These are phyloP conservation scores for Aleiodes leptofemur DNA, from an alignment of 2,888 invertebrate species.

Conservation along the genomic window DNA sequence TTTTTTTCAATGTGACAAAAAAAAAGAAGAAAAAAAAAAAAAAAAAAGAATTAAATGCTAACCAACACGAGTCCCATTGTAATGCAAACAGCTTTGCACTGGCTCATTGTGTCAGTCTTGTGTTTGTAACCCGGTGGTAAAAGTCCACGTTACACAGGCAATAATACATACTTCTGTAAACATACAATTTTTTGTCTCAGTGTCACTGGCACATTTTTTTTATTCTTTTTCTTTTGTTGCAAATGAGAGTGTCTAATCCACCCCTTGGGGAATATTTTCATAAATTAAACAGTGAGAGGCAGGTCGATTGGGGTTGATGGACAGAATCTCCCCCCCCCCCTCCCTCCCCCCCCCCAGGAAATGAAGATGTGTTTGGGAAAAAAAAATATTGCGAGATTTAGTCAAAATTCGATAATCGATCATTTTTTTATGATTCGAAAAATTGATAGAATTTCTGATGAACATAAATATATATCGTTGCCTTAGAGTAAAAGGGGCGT, in stretches of 20 bases:
- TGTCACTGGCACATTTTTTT: conserved; percentile 29
- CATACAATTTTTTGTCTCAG: conserved; percentile 47
- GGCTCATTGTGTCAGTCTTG: conserved; percentile 39
- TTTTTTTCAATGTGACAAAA: conserved; percentile 27
- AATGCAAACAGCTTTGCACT: conserved; percentile 41
- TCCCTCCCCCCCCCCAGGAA: no score
- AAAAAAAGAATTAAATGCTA: conserved; percentile 44
- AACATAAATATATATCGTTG: no score
- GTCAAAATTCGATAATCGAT: no score
- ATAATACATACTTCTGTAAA: conserved; percentile 48
- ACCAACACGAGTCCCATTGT: conserved; percentile 45
- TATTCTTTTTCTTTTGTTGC: neutral
- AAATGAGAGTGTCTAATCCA: conserved; percentile 13
- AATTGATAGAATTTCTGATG: no score
- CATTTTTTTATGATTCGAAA: no score
- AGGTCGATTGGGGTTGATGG: conserved; percentile 1
- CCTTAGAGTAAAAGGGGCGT: no score
- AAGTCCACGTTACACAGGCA: conserved; percentile 53
- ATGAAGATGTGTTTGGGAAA: no score
- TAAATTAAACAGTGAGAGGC: conserved; percentile 1
- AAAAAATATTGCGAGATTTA: no score
- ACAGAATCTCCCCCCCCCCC: neutral
- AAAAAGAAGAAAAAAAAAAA: no score
- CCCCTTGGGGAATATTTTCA: neutral
- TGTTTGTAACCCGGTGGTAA: conserved; percentile 41